Percentiles rank a stretch among this genome's conserved stretches.
phyloP scores from a whole-genome alignment of 2,113 vertebrate genomes.

The Varanus salvator region DNA sequence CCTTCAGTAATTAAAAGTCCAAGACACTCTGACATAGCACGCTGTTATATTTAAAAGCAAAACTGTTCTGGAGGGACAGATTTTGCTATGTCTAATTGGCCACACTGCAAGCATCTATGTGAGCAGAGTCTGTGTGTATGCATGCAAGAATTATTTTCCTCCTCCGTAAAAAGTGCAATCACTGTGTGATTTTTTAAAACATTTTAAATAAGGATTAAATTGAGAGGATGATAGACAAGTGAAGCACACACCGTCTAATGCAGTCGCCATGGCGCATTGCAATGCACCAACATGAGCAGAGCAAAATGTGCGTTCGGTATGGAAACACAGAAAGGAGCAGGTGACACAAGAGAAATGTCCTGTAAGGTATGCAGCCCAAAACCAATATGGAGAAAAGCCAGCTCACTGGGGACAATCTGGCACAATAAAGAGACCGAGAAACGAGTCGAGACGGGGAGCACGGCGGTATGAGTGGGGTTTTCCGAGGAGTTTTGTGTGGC shows the following conservation, averaged over 20 bases:
- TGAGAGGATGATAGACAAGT: neutral
- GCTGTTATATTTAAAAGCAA: neutral
- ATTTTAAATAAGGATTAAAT: neutral
- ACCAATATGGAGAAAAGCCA: slow-evolving; percentile 1
- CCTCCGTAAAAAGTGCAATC: neutral
- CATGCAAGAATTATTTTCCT: neutral
- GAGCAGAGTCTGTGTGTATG: neutral
- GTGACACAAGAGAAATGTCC: slow-evolving; percentile 2
- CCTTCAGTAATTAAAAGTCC: neutral
- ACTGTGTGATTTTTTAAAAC: neutral
- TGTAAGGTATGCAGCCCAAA: neutral
- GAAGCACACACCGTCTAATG: neutral
- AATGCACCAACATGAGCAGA: neutral
- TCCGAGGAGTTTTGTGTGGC: neutral
- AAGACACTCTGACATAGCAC: neutral
- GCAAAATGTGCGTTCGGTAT: neutral
- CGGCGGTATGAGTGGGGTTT: neutral
- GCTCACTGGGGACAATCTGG: neutral
- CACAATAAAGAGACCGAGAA: neutral
- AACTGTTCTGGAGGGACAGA: neutral
- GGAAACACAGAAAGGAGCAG: neutral
- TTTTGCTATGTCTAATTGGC: neutral
- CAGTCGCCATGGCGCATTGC: neutral
- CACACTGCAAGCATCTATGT: neutral
- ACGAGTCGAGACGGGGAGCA: neutral